These are phyloP conservation scores for Polydrusus pterygomalis DNA, from an alignment of 2,888 invertebrate genomes.

Conservation along the genomic window DNA sequence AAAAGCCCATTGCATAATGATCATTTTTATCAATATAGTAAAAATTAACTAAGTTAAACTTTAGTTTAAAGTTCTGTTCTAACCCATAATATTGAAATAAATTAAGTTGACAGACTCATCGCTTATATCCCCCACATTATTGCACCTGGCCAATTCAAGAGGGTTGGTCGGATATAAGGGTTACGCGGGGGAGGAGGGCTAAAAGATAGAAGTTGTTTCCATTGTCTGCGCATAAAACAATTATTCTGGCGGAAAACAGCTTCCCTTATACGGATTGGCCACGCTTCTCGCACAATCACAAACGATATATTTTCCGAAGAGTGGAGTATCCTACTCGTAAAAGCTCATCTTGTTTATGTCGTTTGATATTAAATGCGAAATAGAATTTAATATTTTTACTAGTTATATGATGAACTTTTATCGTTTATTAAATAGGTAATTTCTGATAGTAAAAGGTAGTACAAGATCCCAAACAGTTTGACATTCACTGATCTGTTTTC, in stretches of 20 bases:
- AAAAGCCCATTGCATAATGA: too few species aligned
- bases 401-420: background rate
- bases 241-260: slow-evolving; percentile 71
- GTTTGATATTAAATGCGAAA: slow-evolving; percentile 62
- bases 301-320: slow-evolving; percentile 61
- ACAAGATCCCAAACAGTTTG: too few species aligned
- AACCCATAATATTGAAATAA: slow-evolving; percentile 43
- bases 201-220: slow-evolving; percentile 63
- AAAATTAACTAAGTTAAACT: too few species aligned
- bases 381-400: slow-evolving; percentile 66
- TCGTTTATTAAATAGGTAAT: background rate
- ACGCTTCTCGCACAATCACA: slow-evolving; percentile 70
- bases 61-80: too few species aligned
- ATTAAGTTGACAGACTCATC: slow-evolving; percentile 59
- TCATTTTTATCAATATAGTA: too few species aligned
- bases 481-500: too few species aligned
- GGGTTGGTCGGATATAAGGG: slow-evolving; percentile 54
- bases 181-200: slow-evolving; percentile 54
- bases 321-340: slow-evolving; percentile 19
- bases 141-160: slow-evolving; percentile 59
- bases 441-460: too few species aligned
- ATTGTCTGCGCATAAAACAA: slow-evolving; percentile 71
- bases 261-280: slow-evolving; percentile 69
- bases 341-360: slow-evolving; percentile 60
- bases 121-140: slow-evolving; percentile 59